Conservation (phyloP, 2,888 invertebrate genomes). For the Limnephilus rhombicus region DNA sequence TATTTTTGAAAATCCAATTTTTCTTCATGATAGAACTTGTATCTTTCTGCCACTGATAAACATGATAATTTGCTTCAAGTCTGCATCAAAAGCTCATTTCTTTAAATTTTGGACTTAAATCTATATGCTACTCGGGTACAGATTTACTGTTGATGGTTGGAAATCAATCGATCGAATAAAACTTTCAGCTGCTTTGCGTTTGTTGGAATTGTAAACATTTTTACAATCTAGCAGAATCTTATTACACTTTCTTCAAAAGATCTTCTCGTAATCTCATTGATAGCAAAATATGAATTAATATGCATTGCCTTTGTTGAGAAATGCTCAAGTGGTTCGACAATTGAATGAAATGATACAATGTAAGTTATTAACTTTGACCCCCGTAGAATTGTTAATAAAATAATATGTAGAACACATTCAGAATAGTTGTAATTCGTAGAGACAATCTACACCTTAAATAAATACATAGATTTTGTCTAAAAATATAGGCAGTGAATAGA, state of each 20-base stretch:
- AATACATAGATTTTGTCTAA: background rate
- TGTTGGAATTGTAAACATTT: background rate
- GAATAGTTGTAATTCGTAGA: background rate
- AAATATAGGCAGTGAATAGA: background rate
- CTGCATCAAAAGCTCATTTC: too few species aligned
- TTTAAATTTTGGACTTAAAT: too few species aligned
- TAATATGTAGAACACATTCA: background rate
- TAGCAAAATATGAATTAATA: constrained; percentile 14
- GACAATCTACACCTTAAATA: background rate
- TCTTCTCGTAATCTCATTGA: background rate
- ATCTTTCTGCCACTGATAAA: too few species aligned
- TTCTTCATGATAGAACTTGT: too few species aligned
- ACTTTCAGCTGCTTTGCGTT: background rate
- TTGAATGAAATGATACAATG: constrained; percentile 14
- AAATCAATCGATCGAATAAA: background rate
- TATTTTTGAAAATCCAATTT: too few species aligned
- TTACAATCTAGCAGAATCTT: background rate
- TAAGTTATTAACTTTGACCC: constrained; percentile 11
- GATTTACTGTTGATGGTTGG: too few species aligned
- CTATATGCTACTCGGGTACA: too few species aligned
- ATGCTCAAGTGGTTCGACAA: constrained; percentile 40
- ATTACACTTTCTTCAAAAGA: background rate
- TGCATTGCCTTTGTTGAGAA: constrained; percentile 25
- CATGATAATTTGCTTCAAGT: too few species aligned
- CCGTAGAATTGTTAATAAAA: constrained; percentile 5